These are phyloP conservation scores for Xanthia togata DNA, from an alignment of 2,888 invertebrate genomes.

Conservation along the genomic window DNA sequence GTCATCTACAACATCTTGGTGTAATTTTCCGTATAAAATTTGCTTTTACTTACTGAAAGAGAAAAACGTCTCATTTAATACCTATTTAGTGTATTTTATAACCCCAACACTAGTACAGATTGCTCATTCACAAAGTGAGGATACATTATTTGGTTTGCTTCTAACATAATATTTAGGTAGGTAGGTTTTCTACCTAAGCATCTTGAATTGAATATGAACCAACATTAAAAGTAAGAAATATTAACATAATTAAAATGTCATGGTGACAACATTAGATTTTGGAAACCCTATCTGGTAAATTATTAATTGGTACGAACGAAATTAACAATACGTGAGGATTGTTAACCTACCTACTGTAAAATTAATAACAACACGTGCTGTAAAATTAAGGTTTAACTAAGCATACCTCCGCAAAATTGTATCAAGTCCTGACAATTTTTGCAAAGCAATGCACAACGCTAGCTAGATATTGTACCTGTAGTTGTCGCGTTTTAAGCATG, in stretches of 20 bases:
- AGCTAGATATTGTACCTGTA: too few relatives aligned
- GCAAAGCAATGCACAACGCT: neutral
- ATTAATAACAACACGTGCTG: too few relatives aligned
- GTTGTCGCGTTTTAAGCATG: too few relatives aligned
- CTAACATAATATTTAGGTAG: too few relatives aligned
- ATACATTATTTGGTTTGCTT: too few relatives aligned
- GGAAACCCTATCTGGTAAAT: neutral
- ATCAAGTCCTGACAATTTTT: neutral
- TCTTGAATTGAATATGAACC: neutral
- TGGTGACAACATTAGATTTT: neutral
- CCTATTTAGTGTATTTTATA: neutral
- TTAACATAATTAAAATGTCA: too few relatives aligned
- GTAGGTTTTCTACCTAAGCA: too few relatives aligned
- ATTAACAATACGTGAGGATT: neutral
- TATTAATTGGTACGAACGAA: neutral
- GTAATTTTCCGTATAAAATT: neutral
- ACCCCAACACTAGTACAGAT: neutral
- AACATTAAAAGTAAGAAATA: neutral
- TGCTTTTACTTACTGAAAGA: neutral
- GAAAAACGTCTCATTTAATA: neutral
- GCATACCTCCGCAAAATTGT: too few relatives aligned
- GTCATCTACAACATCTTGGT: neutral
- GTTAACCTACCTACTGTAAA: neutral
- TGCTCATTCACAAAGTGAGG: too few relatives aligned
- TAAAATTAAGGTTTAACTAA: neutral